Evolutionary conservation across 2,113 vertebrate genomes (phyloP).

Genomic region (Talpa occidentalis): DNA sequence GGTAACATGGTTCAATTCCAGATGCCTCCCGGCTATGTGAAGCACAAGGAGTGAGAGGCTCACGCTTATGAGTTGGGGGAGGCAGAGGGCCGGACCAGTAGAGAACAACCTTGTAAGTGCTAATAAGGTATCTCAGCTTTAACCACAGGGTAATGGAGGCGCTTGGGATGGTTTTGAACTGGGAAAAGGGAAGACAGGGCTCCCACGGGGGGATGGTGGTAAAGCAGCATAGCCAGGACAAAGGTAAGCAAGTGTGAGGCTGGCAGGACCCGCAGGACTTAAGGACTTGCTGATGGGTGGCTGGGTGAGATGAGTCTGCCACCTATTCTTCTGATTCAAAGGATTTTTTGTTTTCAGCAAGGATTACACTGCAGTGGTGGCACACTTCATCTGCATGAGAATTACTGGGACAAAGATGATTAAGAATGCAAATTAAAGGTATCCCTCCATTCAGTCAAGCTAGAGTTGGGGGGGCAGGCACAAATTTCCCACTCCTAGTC

Average conservation of each 20-base stretch:
- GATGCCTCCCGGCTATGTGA: neutral
- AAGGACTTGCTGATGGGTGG: neutral
- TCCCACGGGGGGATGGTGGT: neutral
- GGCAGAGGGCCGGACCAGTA: neutral
- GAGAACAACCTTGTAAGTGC: neutral
- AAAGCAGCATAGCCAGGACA: neutral
- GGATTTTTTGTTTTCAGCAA: neutral
- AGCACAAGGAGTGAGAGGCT: neutral
- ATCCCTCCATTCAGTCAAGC: neutral
- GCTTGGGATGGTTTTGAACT: neutral
- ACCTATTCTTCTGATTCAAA: neutral
- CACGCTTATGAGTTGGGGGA: neutral
- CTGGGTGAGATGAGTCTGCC: neutral
- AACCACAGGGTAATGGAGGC: neutral
- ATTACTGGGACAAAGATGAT: neutral
- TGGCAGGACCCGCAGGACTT: neutral
- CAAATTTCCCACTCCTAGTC: neutral
- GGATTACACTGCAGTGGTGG: neutral
- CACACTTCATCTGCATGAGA: slow-evolving; percentile 43
- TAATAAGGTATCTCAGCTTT: neutral
- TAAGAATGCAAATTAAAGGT: slow-evolving; percentile 55
- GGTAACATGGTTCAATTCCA: neutral
- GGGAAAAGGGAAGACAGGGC: neutral
- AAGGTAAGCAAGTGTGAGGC: neutral
- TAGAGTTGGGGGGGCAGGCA: neutral